phyloP scores from a whole-genome alignment of 1,140 invertebrate genomes.

The Hyphantria cunea region DNA sequence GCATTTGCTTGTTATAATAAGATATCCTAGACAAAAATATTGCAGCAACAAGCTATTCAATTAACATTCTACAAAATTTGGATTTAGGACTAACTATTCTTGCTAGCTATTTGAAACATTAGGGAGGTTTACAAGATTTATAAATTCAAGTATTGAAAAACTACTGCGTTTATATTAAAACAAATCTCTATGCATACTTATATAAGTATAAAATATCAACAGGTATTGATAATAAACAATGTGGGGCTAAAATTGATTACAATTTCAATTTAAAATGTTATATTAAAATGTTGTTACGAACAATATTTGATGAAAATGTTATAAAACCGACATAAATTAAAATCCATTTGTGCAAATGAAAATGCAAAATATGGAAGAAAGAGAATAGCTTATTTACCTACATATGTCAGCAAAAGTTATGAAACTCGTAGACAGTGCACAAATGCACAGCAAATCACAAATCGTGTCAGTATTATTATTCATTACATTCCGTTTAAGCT shows the following conservation, averaged over 20 bases:
- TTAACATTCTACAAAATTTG: slow-evolving; percentile 25
- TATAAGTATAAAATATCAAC: no score
- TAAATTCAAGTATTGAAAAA: slow-evolving; percentile 1
- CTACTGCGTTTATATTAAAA: slow-evolving; percentile 20
- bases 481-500: slow-evolving; percentile 32
- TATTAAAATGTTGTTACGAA: not conserved
- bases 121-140: slow-evolving; percentile 10
- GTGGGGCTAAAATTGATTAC: slow-evolving; percentile 10
- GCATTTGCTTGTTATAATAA: slow-evolving; percentile 9
- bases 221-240: not conserved
- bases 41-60: slow-evolving; percentile 23
- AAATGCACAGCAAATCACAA: no score
- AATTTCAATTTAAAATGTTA: not conserved
- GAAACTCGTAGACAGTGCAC: no score
- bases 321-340: no score
- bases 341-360: no score
- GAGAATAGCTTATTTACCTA: no score
- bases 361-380: no score
- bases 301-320: not conserved
- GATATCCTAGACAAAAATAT: slow-evolving; percentile 14
- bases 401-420: no score
- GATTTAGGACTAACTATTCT: slow-evolving; percentile 24
- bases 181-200: slow-evolving; percentile 13
- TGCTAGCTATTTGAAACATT: slow-evolving; percentile 23
- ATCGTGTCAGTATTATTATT: slow-evolving; percentile 26